Percentiles rank a stretch among this genome's conserved stretches.
These are phyloP conservation scores for Drosophila murphyi DNA, from an alignment of 1,140 invertebrate species.

Conservation along the genomic window DNA sequence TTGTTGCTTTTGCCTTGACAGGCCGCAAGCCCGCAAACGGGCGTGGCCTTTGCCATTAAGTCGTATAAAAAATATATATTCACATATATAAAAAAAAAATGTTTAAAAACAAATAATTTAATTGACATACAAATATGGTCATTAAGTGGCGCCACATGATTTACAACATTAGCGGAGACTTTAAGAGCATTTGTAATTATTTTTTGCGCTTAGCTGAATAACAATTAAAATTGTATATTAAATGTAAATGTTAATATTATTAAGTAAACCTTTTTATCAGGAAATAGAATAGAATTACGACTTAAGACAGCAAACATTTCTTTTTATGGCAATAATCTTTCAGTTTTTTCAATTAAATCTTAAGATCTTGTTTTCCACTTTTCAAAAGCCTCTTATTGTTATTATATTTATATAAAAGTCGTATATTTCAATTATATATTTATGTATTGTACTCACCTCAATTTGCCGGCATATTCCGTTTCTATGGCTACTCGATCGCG, in stretches of 20 bases:
- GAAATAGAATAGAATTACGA: neutral
- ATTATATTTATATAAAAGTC: neutral
- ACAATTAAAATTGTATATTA: neutral
- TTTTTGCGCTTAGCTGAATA: conserved; percentile 3
- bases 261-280: neutral
- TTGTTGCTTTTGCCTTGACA: conserved; percentile 38
- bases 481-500: conserved; percentile 97
- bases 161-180: conserved; percentile 34
- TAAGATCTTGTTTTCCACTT: too few relatives aligned
- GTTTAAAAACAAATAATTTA: conserved; percentile 53
- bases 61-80: conserved; percentile 10
- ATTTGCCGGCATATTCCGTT: conserved; percentile 97
- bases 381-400: neutral
- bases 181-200: conserved; percentile 39
- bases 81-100: conserved; percentile 15
- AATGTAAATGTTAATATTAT: conserved; percentile 20
- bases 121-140: conserved; percentile 65
- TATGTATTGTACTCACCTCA: conserved; percentile 89
- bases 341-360: neutral
- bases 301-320: neutral
- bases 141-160: conserved; percentile 54
- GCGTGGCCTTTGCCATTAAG: conserved; percentile 55
- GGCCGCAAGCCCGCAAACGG: conserved; percentile 52
- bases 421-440: neutral
- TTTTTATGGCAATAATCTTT: neutral